Conservation (phyloP, 2,888 invertebrate species). For the Aromia moschata region DNA sequence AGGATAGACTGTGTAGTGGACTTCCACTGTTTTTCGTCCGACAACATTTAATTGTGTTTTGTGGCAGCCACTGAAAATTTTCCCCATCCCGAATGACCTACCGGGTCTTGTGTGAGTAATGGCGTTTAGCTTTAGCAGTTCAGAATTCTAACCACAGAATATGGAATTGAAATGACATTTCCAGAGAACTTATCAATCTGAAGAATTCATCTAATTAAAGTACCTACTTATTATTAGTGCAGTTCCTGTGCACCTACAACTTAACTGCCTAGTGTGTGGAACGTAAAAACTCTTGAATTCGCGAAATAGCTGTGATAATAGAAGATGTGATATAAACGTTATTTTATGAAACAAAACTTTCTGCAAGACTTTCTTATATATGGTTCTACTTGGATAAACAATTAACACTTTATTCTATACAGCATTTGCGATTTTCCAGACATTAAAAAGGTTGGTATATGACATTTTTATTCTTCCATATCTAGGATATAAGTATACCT, state of each 20-base stretch:
- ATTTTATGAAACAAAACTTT: slow-evolving; percentile 24
- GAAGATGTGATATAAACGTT: slow-evolving; percentile 50
- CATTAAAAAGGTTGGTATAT: slow-evolving; percentile 9
- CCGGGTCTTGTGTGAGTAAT: slow-evolving; percentile 48
- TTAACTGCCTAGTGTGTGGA: slow-evolving; percentile 26
- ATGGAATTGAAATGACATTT: slow-evolving; percentile 51
- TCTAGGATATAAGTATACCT: too few relatives aligned
- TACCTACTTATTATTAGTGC: slow-evolving; percentile 20
- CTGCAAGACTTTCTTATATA: slow-evolving; percentile 22
- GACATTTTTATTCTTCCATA: too few relatives aligned
- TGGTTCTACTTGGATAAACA: slow-evolving; percentile 23
- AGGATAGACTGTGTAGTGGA: slow-evolving; percentile 38
- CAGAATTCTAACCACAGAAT: slow-evolving; percentile 50
- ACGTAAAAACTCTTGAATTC: slow-evolving; percentile 18
- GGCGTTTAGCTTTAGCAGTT: slow-evolving; percentile 52
- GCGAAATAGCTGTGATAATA: slow-evolving; percentile 51
- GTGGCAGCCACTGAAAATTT: slow-evolving; percentile 31
- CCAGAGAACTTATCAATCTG: slow-evolving; percentile 35
- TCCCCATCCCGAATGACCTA: slow-evolving; percentile 42
- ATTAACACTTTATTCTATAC: slow-evolving; percentile 21
- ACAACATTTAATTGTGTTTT: slow-evolving; percentile 36
- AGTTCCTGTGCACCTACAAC: slow-evolving; percentile 18
- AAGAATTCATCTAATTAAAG: slow-evolving; percentile 24
- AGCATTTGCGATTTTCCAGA: slow-evolving; percentile 14
- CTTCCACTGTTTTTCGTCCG: slow-evolving; percentile 30